phyloP scores from a whole-genome alignment of 2,888 invertebrate genomes.

The Phymatocera aterrima region DNA sequence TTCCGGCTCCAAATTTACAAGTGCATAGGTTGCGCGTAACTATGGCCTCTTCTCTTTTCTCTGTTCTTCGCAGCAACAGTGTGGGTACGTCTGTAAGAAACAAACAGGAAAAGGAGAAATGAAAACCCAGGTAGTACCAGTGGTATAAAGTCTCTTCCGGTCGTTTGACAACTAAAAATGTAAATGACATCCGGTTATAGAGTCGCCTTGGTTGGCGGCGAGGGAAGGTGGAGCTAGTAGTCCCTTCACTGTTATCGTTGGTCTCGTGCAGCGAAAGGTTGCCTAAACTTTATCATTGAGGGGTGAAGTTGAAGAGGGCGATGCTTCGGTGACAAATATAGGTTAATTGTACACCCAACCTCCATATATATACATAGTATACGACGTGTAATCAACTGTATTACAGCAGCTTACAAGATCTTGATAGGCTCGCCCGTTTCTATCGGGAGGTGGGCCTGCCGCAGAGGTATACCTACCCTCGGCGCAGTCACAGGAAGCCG shows the following conservation, averaged over 20 bases:
- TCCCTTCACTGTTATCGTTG: too few relatives aligned
- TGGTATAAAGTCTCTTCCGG: not conserved
- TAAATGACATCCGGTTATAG: constrained; percentile 53
- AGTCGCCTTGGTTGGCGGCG: not conserved
- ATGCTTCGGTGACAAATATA: constrained; percentile 53
- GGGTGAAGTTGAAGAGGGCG: not conserved
- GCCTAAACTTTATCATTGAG: not conserved
- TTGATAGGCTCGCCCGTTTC: not conserved
- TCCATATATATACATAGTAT: too few relatives aligned
- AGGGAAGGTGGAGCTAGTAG: constrained; percentile 1
- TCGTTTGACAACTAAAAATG: constrained; percentile 49
- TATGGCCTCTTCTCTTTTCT: too few relatives aligned
- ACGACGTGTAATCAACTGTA: not conserved
- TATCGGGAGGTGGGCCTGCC: not conserved
- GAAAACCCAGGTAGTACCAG: too few relatives aligned
- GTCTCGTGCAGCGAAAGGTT: constrained; percentile 47
- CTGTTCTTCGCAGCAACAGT: too few relatives aligned
- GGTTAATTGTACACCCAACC: constrained; percentile 54
- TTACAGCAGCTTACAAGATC: constrained; percentile 3
- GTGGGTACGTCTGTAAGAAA: too few relatives aligned
- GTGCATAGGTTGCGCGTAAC: too few relatives aligned
- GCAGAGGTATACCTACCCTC: too few relatives aligned
- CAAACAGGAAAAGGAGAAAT: too few relatives aligned
- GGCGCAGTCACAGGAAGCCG: not conserved
- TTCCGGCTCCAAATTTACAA: too few relatives aligned